Evolutionary conservation across 2,113 vertebrate genomes (phyloP), one percentile per base, ranked within the genome.

Genomic region (Collichthys lucidus): DNA sequence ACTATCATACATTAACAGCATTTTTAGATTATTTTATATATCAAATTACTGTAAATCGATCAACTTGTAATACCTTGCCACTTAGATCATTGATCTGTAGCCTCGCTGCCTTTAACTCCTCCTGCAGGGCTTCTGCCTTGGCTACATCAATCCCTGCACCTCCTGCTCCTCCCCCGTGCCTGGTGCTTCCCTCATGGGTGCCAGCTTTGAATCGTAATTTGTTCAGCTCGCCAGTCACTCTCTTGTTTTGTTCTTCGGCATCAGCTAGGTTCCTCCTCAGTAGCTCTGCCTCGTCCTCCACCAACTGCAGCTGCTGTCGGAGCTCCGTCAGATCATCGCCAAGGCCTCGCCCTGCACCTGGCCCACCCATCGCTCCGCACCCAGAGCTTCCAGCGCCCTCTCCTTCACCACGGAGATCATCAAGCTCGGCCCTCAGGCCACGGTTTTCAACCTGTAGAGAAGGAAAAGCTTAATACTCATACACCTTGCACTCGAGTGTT

Each of bases 11-110:
- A 40, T 40, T 40, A 1, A 42, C 3, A 44, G 42, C 16, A 22
- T 24, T 24, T 24, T 17, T 31, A 11, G 19, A 42, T 14, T 42
- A 42, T 42, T 42, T 42, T 40, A 11, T 42, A n/a, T 47, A 50
- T 49, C n/a, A 68, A 29, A 63, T n/a, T 2, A 16, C 4, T 42
- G 2, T 31, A 0, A 31, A 56, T 59, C 15, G 44, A 22, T 50
- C 4, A n/a, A 1, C n/a, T 11, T 59, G 56, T 3, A 29, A 49
- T 75, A 94, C 93, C 94, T 99, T 99, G 61, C 98, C 98, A 44
- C 97, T 99, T 42, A 99, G 95, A 83, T 99, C 98, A 2, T 99
- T 99, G 84, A 99, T 97, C 92, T 99, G 98, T 84, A 98, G 94
- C 35, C 98, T 95, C 0, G 98, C 97, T 2, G 96, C 96, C 90